A percentile compares a stretch with the other conserved stretches of the same genome.
Evolutionary conservation across 2,113 vertebrate species (phyloP).

Genomic region (Chlorocebus sabaeus): DNA sequence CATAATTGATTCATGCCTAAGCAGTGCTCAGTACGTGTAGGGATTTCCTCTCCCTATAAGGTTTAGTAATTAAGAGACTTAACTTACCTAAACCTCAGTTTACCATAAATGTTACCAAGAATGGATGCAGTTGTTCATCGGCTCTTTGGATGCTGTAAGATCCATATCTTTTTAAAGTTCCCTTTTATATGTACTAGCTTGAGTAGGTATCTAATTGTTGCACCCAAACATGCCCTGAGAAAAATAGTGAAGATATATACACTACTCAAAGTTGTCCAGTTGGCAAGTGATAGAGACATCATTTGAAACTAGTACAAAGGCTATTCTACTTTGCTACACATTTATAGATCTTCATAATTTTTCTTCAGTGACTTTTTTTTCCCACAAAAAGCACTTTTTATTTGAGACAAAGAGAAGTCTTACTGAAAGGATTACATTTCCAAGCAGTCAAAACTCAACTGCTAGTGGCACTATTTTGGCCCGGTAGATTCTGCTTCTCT

Average conservation of each 20-base stretch:
- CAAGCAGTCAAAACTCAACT: too few relatives aligned
- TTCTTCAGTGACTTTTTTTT: background rate
- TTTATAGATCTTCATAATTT: background rate
- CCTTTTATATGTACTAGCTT: background rate
- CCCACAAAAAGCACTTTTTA: too few relatives aligned
- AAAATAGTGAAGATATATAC: background rate
- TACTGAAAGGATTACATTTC: too few relatives aligned
- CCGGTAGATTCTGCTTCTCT: too few relatives aligned
- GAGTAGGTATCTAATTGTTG: background rate
- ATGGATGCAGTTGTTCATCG: background rate
- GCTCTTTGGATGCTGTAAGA: background rate
- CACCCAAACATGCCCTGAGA: background rate
- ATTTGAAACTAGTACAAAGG: background rate
- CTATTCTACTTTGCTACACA: background rate
- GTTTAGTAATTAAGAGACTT: background rate
- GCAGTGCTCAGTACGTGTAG: too few relatives aligned
- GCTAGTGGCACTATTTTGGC: too few relatives aligned
- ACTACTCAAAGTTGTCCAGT: background rate
- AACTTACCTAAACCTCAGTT: background rate
- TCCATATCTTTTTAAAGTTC: background rate
- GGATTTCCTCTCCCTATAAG: too few relatives aligned
- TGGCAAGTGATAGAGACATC: background rate
- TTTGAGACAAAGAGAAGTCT: too few relatives aligned
- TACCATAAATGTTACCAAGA: background rate
- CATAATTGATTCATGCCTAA: too few relatives aligned